phyloP scores from a whole-genome alignment of 2,888 invertebrate species.

The Andrena chrysosceles region DNA sequence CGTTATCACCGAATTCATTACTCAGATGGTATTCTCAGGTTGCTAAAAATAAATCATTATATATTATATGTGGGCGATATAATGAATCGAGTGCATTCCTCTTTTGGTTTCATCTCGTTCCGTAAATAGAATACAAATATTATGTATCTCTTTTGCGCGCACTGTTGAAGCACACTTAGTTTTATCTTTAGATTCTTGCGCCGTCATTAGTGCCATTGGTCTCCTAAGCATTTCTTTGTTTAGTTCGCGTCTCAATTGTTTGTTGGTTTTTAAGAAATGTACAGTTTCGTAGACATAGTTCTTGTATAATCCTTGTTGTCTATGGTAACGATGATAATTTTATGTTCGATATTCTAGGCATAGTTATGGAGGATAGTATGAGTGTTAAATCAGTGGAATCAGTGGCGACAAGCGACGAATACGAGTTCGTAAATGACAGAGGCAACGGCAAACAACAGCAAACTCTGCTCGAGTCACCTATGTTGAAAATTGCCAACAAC shows the following conservation, averaged over 20 bases:
- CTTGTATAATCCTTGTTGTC: no score
- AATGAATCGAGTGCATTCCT: constrained; percentile 29
- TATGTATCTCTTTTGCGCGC: background rate
- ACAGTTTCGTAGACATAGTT: background rate
- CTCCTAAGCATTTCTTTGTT: background rate
- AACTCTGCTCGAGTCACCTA: constrained; percentile 85
- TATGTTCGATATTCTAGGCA: constrained; percentile 65
- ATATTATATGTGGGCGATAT: constrained; percentile 15
- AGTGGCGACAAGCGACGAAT: constrained; percentile 89
- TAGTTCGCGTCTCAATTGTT: background rate
- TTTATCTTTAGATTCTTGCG: constrained; percentile 34
- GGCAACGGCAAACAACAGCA: constrained; percentile 82
- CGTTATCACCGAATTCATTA: constrained; percentile 25
- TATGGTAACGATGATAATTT: background rate
- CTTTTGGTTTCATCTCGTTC: constrained; percentile 12
- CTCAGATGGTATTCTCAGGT: constrained; percentile 24
- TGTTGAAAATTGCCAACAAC: constrained; percentile 88
- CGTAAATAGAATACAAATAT: constrained; percentile 43
- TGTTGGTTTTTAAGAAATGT: background rate
- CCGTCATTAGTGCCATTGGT: background rate
- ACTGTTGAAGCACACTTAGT: background rate
- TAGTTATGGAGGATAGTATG: constrained; percentile 88
- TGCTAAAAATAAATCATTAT: constrained; percentile 29
- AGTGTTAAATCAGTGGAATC: constrained; percentile 90
- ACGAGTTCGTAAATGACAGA: constrained; percentile 88